A percentile compares a stretch with the other conserved stretches of the same genome.
These are phyloP conservation scores for Gnathonemus echidnorhynchus DNA, from an alignment of 2,113 vertebrate genomes.

Conservation along the genomic window DNA sequence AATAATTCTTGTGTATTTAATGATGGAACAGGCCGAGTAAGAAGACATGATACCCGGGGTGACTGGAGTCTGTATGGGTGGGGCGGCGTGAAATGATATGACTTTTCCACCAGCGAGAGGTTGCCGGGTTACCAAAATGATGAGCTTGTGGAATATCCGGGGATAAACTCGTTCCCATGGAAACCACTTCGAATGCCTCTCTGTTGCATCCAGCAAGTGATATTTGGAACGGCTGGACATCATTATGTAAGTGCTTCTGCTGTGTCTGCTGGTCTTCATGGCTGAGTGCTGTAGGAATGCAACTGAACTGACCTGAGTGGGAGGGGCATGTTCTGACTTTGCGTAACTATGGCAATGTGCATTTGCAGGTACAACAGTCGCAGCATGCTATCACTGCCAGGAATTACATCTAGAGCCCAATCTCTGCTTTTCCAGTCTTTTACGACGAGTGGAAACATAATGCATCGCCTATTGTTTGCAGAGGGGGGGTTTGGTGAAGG, in stretches of 20 bases:
- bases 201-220: background rate
- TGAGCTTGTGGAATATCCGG: slow-evolving; percentile 17
- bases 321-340: background rate
- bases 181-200: background rate
- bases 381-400: background rate
- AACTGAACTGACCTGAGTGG: background rate
- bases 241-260: background rate
- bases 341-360: background rate
- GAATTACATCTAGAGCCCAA: background rate
- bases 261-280: background rate
- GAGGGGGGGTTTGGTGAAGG: background rate
- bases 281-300: background rate
- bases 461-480: background rate
- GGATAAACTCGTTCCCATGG: slow-evolving; percentile 12
- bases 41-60: background rate
- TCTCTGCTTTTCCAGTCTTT: background rate
- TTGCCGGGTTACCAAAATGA: slow-evolving; percentile 35
- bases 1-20: background rate
- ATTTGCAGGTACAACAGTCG: background rate
- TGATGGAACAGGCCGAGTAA: background rate
- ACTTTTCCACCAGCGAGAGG: slow-evolving; percentile 20
- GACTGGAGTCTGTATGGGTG: background rate
- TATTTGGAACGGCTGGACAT: background rate
- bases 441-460: background rate
- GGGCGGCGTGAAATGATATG: background rate